A percentile compares a stretch with the other conserved stretches of the same genome.
Conservation (phyloP, 2,888 invertebrate genomes). For the Alsophila aescularia region DNA sequence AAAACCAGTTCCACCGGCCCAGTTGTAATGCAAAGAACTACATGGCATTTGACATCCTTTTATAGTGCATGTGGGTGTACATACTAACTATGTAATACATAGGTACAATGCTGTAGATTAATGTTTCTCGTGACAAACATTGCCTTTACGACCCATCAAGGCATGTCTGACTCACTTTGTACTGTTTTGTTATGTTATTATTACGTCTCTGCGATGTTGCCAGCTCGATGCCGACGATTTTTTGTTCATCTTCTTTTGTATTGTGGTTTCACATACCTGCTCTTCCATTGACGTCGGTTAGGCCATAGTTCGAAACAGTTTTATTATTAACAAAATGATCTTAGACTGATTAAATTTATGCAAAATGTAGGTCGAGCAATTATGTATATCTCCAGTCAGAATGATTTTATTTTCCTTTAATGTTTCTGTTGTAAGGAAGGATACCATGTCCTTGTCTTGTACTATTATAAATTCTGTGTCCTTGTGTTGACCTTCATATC, state of each 20-base stretch:
- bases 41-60: slow-evolving; percentile 35
- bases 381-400: slow-evolving; percentile 9
- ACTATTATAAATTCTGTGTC: no score
- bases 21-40: slow-evolving; percentile 33
- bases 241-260: slow-evolving; percentile 33
- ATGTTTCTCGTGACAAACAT: slow-evolving; percentile 67
- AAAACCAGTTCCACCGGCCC: slow-evolving; percentile 32
- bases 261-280: slow-evolving; percentile 33
- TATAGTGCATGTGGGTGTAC: slow-evolving; percentile 42
- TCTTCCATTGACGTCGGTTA: slow-evolving; percentile 36
- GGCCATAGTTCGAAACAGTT: slow-evolving; percentile 35
- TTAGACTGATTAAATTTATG: background rate
- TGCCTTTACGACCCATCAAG: slow-evolving; percentile 64
- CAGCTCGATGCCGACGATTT: slow-evolving; percentile 43
- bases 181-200: slow-evolving; percentile 60
- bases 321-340: slow-evolving; percentile 9
- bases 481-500: slow-evolving; percentile 25
- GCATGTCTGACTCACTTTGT: slow-evolving; percentile 66
- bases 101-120: slow-evolving; percentile 43
- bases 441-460: no score
- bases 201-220: slow-evolving; percentile 57
- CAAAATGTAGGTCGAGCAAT: background rate
- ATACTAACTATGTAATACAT: slow-evolving; percentile 13
- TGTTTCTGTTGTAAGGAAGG: slow-evolving; percentile 10
- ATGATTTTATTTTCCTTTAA: slow-evolving; percentile 24